A percentile compares a stretch with the other conserved stretches of the same genome.
phyloP scores from a whole-genome alignment of 2,113 vertebrate species.

The Osmerus eperlanus region DNA sequence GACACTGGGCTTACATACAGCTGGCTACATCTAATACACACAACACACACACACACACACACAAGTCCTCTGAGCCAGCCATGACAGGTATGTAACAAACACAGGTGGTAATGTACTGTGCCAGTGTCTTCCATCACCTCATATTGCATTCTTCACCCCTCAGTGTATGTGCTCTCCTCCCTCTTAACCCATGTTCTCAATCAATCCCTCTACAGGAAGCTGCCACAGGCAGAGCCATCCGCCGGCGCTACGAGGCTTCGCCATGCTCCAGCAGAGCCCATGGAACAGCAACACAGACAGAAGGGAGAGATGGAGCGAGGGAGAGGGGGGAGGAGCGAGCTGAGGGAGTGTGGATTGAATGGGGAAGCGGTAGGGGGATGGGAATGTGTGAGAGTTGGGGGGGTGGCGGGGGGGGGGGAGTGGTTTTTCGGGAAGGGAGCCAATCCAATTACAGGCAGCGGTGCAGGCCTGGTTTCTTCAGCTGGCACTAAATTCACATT shows the following conservation, averaged over 20 bases:
- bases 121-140: slow-evolving; percentile 13
- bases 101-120: slow-evolving; percentile 12
- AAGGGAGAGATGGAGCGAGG: slow-evolving; percentile 37
- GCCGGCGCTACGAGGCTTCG: slow-evolving; percentile 33
- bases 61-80: neutral
- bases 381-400: slow-evolving; percentile 49
- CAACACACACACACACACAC: too few relatives aligned
- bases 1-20: too few relatives aligned
- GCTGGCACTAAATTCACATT: slow-evolving; percentile 72
- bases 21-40: too few relatives aligned
- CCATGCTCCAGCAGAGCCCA: slow-evolving; percentile 61
- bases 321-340: slow-evolving; percentile 41
- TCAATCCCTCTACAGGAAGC: slow-evolving; percentile 47
- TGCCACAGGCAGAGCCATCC: slow-evolving; percentile 34
- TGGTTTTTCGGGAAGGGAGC: slow-evolving; percentile 74
- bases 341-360: slow-evolving; percentile 36
- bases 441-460: slow-evolving; percentile 80
- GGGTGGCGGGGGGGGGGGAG: slow-evolving; percentile 46
- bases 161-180: slow-evolving; percentile 31
- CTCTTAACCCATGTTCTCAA: slow-evolving; percentile 51
- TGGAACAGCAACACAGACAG: slow-evolving; percentile 68
- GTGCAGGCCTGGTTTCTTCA: slow-evolving; percentile 68
- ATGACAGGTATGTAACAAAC: slow-evolving; percentile 9
- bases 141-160: slow-evolving; percentile 35
- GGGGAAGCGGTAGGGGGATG: slow-evolving; percentile 32